Conservation (phyloP, 2,888 invertebrate genomes). For the Euphydryas editha region DNA sequence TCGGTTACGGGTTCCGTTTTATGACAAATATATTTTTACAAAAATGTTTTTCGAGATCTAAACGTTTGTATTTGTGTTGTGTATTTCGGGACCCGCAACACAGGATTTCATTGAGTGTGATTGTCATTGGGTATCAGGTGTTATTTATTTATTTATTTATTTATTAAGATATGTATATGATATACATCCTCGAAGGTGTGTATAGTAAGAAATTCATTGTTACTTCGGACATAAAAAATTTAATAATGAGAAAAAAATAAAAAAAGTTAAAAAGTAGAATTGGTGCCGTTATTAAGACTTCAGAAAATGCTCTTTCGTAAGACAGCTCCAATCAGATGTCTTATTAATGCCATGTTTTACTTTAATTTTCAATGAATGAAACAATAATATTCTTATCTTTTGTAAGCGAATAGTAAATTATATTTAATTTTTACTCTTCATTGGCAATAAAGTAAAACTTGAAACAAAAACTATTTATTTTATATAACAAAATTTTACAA, state of each 20-base stretch:
- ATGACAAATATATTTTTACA: too few species aligned
- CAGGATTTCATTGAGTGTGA: too few species aligned
- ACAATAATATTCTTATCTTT: not conserved
- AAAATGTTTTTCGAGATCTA: too few species aligned
- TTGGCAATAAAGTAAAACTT: too few species aligned
- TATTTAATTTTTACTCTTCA: not conserved
- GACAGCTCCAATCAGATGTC: constrained; percentile 11
- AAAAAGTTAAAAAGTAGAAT: not conserved
- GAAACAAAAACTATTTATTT: not conserved
- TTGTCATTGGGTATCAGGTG: too few species aligned
- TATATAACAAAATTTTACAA: not conserved
- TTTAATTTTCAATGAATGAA: not conserved
- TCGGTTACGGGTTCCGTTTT: too few species aligned
- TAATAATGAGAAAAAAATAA: not conserved
- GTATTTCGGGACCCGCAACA: too few species aligned
- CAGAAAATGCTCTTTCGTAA: constrained; percentile 18
- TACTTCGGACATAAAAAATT: not conserved
- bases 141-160: too few species aligned
- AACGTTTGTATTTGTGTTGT: too few species aligned
- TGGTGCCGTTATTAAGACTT: constrained; percentile 17
- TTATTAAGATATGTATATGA: not conserved
- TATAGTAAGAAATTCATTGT: not conserved
- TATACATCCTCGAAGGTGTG: too few species aligned
- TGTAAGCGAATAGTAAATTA: not conserved
- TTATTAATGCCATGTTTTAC: constrained; percentile 10